Percentiles rank a stretch among this genome's conserved stretches.
These are phyloP conservation scores for Panthera leo DNA, from an alignment of 2,113 vertebrate genomes.

Conservation along the genomic window DNA sequence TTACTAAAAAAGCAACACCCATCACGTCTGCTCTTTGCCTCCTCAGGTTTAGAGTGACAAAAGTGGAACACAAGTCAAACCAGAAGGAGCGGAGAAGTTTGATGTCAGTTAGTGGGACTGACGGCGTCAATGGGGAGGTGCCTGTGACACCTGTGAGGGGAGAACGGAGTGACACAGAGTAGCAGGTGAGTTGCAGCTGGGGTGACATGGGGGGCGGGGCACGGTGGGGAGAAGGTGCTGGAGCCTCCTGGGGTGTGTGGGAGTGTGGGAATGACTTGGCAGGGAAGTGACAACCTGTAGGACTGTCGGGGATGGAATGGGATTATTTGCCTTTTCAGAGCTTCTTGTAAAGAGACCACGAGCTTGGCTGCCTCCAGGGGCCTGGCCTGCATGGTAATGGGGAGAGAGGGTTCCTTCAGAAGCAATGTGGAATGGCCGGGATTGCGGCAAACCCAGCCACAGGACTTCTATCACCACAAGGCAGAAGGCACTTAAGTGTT, in stretches of 20 bases:
- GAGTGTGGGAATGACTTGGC: background rate
- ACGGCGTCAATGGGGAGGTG: conserved; percentile 87
- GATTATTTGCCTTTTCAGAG: background rate
- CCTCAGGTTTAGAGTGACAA: conserved; percentile 95
- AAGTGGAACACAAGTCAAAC: conserved; percentile 90
- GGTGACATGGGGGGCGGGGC: fast-evolving
- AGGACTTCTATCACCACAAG: background rate
- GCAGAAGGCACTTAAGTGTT: background rate
- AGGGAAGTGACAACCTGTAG: background rate
- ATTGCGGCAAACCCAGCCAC: background rate
- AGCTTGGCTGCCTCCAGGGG: background rate
- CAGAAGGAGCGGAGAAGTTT: conserved; percentile 89
- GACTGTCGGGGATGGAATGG: background rate
- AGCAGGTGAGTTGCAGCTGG: conserved; percentile 77
- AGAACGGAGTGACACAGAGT: conserved; percentile 80
- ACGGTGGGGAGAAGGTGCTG: fast-evolving
- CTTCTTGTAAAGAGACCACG: background rate
- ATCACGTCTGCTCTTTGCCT: fast-evolving
- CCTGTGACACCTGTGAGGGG: conserved; percentile 80
- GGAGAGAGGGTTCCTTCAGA: background rate
- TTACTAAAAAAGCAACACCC: background rate
- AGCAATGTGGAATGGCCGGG: background rate
- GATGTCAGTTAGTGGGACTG: conserved; percentile 79
- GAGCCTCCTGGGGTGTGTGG: background rate
- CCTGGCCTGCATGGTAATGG: background rate